phyloP scores from a whole-genome alignment of 2,797 vertebrate genomes.

The Florisuga fusca region DNA sequence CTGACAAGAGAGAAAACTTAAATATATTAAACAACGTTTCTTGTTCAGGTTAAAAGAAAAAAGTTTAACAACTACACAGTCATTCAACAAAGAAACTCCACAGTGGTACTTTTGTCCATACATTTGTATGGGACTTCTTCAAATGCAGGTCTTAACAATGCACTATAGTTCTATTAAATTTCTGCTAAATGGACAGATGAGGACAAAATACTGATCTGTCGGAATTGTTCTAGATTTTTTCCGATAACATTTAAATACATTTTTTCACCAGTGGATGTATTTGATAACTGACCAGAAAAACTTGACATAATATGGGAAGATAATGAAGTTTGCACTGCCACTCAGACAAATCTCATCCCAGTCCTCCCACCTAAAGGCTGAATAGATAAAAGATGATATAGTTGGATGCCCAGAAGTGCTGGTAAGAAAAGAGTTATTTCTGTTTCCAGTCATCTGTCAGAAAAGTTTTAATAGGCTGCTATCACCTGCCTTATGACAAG shows the following conservation, averaged over 20 bases:
- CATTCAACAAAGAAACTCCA: slow-evolving; percentile 39
- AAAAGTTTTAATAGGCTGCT: not conserved
- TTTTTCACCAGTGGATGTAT: not conserved
- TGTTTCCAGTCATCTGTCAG: not conserved
- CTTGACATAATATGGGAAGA: not conserved
- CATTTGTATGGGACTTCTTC: not conserved
- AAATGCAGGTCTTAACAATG: not conserved
- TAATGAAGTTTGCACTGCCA: not conserved
- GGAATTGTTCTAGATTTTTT: not conserved
- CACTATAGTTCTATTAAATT: not conserved
- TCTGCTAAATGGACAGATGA: not conserved
- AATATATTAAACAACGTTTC: slow-evolving; percentile 72
- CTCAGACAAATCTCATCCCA: not conserved
- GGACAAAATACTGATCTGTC: not conserved
- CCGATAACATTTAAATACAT: not conserved
- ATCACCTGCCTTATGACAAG: not conserved
- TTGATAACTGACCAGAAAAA: slow-evolving; percentile 20
- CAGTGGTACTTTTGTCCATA: not conserved
- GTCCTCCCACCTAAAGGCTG: not conserved
- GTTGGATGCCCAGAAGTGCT: not conserved
- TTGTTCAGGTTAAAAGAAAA: slow-evolving; percentile 34
- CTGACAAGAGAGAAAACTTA: slow-evolving; percentile 77
- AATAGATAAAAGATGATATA: not conserved
- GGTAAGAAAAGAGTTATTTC: not conserved
- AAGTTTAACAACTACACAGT: slow-evolving; percentile 32